phyloP scores from a whole-genome alignment of 1,140 invertebrate species.

The Drosophila cardini region DNA sequence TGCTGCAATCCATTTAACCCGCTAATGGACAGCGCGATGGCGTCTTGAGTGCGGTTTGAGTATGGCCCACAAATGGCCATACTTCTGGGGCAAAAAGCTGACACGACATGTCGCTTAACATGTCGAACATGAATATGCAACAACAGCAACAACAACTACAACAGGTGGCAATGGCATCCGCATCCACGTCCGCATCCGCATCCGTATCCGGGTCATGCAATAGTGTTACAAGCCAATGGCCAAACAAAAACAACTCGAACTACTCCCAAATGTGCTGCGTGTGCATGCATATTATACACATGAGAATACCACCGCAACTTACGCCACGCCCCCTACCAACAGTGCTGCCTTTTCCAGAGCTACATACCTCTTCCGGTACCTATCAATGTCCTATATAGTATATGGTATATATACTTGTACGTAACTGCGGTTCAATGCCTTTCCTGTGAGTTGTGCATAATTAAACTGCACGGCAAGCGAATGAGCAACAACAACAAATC shows the following conservation, averaged over 20 bases:
- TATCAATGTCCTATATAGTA: conserved; percentile 11
- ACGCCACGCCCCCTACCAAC: not conserved
- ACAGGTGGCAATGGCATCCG: conserved; percentile 61
- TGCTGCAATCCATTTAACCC: conserved; percentile 36
- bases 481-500: conserved; percentile 54
- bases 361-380: not conserved
- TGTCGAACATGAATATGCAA: conserved; percentile 77
- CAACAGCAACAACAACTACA: conserved; percentile 42
- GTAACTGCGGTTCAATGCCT: conserved; percentile 20
- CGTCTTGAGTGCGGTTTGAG: conserved; percentile 42
- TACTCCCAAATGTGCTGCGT: conserved; percentile 75
- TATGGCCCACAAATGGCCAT: conserved; percentile 31
- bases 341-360: not conserved
- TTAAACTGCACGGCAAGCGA: conserved; percentile 61
- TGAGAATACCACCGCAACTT: not conserved
- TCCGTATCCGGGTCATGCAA: conserved; percentile 60
- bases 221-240: conserved; percentile 43
- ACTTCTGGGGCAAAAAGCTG: conserved; percentile 39
- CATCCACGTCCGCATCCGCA: conserved; percentile 13
- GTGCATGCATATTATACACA: conserved; percentile 71
- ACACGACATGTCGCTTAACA: conserved; percentile 73
- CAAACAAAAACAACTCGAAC: conserved; percentile 58
- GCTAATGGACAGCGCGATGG: conserved; percentile 54
- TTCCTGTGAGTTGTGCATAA: conserved; percentile 25
- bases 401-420: not conserved